Percentiles rank a stretch among this genome's conserved stretches.
Conservation (phyloP, 2,888 invertebrate genomes). For the Leistus spinibarbis region DNA sequence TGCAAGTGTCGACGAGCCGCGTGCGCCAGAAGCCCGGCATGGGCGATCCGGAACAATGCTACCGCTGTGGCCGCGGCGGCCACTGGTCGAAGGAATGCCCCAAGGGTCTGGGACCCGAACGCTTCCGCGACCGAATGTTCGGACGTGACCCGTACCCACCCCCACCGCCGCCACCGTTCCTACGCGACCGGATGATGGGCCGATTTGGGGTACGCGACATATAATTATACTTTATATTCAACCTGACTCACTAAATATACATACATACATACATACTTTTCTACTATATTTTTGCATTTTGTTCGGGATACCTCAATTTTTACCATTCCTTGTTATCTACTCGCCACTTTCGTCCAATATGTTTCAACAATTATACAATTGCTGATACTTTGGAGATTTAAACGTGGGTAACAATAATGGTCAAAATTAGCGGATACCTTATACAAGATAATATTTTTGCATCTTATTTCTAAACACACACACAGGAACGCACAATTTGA, state of each 20-base stretch:
- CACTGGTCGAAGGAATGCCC: constrained; percentile 98
- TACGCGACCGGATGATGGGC: constrained; percentile 91
- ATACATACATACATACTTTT: constrained; percentile 33
- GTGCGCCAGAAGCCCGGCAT: constrained; percentile 94
- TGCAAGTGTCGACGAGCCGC: constrained; percentile 91
- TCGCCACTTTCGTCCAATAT: not conserved
- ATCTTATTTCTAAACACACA: not conserved
- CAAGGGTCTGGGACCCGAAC: constrained; percentile 79
- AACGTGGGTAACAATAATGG: not conserved
- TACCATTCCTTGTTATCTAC: not conserved
- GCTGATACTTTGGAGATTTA: not conserved
- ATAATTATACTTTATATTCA: constrained; percentile 40
- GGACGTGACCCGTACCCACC: constrained; percentile 90
- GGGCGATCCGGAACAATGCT: constrained; percentile 96
- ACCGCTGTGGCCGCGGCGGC: constrained; percentile 91
- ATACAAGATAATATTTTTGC: not conserved
- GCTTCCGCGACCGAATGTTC: constrained; percentile 86
- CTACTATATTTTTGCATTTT: not conserved
- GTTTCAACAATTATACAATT: constrained; percentile 71
- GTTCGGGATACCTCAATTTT: not conserved
- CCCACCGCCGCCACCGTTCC: constrained; percentile 88
- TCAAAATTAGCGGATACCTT: not conserved
- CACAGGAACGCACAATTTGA: not conserved
- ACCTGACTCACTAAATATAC: not conserved
- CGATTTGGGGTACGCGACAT: constrained; percentile 79